phyloP scores from a whole-genome alignment of 2,113 vertebrate genomes.

The Xerus inauris region DNA sequence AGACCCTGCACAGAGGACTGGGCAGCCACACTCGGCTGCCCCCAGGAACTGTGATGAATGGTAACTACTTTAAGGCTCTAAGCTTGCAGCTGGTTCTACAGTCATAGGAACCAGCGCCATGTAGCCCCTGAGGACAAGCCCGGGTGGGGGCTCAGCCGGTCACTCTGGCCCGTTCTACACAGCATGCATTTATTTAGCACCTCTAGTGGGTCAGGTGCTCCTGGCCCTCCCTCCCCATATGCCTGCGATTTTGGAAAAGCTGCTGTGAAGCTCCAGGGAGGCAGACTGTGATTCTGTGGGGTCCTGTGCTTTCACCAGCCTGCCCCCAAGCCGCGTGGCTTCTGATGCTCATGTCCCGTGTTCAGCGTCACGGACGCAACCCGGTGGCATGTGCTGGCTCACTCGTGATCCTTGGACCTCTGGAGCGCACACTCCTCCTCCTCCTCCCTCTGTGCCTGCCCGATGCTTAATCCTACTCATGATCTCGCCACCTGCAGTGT shows the following conservation, averaged over 20 bases:
- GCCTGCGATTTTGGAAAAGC: background rate
- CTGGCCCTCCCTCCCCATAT: fast-evolving
- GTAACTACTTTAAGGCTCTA: fast-evolving
- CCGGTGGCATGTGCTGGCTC: fast-evolving
- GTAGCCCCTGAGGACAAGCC: fast-evolving
- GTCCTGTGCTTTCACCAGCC: fast-evolving
- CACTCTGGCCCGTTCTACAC: background rate
- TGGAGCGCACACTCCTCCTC: fast-evolving
- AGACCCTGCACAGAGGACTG: fast-evolving
- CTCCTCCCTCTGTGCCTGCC: background rate
- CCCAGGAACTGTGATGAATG: fast-evolving
- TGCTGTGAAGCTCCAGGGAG: background rate
- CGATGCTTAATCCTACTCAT: background rate
- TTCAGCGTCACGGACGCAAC: fast-evolving
- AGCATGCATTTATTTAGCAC: fast-evolving
- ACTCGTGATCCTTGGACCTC: background rate
- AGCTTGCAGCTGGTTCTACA: background rate
- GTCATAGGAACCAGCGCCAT: fast-evolving
- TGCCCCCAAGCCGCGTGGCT: fast-evolving
- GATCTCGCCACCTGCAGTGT: background rate
- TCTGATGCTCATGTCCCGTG: fast-evolving
- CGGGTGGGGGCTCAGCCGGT: fast-evolving
- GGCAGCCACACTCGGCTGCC: fast-evolving
- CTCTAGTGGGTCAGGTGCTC: fast-evolving
- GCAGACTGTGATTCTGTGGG: fast-evolving